These are phyloP conservation scores for Proctacanthus coquilletti DNA, from an alignment of 1,140 invertebrate genomes.

Conservation along the genomic window DNA sequence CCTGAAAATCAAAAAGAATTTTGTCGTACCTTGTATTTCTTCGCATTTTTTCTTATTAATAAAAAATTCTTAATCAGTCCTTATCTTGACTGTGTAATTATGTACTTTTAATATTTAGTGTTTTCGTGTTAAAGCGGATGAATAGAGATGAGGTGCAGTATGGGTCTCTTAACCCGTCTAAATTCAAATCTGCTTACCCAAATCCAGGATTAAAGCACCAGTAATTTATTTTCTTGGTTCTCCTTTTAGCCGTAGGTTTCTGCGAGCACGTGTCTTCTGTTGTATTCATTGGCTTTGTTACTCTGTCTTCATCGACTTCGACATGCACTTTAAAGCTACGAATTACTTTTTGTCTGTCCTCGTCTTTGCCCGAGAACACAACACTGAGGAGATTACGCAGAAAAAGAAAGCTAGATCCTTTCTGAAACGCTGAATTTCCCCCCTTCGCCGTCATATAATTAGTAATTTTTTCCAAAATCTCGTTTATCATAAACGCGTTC, in stretches of 20 bases:
- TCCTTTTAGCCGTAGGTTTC: conserved; percentile 22
- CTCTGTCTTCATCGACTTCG: conserved; percentile 44
- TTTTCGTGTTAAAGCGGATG: no score
- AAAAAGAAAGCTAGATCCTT: conserved; percentile 61
- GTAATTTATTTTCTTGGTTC: conserved; percentile 66
- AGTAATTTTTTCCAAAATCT: conserved; percentile 64
- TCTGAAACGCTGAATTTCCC: conserved; percentile 45
- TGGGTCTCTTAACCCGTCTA: no score
- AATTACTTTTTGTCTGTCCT: conserved; percentile 44
- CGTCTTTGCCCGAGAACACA: conserved; percentile 41
- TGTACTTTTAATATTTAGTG: no score
- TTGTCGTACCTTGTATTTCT: no score
- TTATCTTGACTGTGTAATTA: no score
- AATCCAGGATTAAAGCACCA: conserved; percentile 97
- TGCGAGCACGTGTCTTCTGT: conserved; percentile 31
- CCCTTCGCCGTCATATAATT: conserved; percentile 53
- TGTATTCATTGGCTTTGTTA: conserved; percentile 35
- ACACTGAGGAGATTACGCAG: conserved; percentile 58
- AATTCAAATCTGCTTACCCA: no score
- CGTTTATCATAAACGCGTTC: conserved; percentile 36
- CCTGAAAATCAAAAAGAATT: no score
- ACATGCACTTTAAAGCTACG: conserved; percentile 63
- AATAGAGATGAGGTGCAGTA: no score
- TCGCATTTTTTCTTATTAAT: no score
- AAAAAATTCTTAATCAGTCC: no score